Conservation (phyloP, 37 sponge, comb jelly and placozoan species). For the Axinella damicornis region DNA sequence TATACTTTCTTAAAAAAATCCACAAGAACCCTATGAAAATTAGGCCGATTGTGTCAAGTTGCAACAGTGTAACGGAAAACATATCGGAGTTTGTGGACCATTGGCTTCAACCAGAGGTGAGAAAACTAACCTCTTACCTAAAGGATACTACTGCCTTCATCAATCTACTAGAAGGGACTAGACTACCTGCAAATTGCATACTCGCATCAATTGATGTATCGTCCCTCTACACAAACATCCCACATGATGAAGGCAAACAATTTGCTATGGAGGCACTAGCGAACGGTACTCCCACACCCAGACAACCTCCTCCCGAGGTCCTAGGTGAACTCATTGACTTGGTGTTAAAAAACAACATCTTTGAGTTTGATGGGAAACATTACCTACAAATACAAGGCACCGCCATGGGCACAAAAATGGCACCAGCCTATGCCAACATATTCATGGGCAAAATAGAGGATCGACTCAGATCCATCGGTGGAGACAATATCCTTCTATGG, state of each 20-base stretch:
- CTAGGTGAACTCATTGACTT: background rate
- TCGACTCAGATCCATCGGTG: background rate
- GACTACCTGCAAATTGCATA: constrained; percentile 6
- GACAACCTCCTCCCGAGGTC: background rate
- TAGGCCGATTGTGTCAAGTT: background rate
- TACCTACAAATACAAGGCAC: constrained; percentile 11
- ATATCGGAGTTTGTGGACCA: background rate
- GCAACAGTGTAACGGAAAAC: background rate
- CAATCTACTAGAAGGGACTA: background rate
- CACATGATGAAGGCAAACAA: constrained; percentile 25
- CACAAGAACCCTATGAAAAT: background rate
- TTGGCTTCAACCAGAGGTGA: background rate
- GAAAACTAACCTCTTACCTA: background rate
- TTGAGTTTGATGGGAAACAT: constrained; percentile 13
- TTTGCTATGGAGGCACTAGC: no score
- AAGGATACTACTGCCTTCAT: constrained; percentile 11
- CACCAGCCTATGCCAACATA: no score
- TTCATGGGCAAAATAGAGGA: constrained; percentile 26
- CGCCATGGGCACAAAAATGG: constrained; percentile 15
- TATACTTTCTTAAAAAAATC: background rate
- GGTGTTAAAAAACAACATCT: constrained; percentile 18
- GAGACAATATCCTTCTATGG: background rate
- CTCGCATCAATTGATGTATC: constrained; percentile 27
- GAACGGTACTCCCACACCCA: background rate
- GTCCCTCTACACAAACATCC: constrained; percentile 46